Evolutionary conservation across 1,140 invertebrate species (phyloP).

Genomic region (Lordiphosa stackelbergi): DNA sequence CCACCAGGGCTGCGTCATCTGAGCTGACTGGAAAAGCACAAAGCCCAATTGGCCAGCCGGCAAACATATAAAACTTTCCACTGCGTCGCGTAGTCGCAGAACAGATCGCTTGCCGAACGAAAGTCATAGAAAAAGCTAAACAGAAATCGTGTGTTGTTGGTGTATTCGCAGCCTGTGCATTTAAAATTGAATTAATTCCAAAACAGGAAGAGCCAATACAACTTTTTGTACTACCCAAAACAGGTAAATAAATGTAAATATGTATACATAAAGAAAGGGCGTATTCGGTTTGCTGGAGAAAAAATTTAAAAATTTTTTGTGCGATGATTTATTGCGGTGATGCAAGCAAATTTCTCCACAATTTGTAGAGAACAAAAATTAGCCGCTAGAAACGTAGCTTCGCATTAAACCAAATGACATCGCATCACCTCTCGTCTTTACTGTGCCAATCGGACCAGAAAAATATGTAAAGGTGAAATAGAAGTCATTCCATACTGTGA

Average conservation of each 20-base stretch:
- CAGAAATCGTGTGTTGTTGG: constrained; percentile 4
- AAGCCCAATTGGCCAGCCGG: too few species aligned
- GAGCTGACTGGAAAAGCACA: too few species aligned
- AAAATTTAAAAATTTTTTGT: constrained; percentile 15
- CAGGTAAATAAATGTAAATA: constrained; percentile 35
- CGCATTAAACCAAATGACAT: constrained; percentile 8
- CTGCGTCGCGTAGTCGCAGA: constrained; percentile 40
- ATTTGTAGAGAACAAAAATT: constrained; percentile 29
- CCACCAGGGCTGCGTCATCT: too few species aligned
- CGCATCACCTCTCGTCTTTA: background rate
- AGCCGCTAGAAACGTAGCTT: constrained; percentile 5
- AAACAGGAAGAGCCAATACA: constrained; percentile 53
- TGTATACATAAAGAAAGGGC: constrained; percentile 3
- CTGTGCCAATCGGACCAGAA: constrained; percentile 18
- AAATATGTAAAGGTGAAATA: constrained; percentile 73
- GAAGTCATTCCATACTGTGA: constrained; percentile 62
- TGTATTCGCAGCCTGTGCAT: constrained; percentile 60
- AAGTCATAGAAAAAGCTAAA: too few species aligned
- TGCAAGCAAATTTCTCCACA: constrained; percentile 52
- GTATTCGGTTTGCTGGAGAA: constrained; percentile 4
- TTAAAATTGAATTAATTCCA: constrained; percentile 57
- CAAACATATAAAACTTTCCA: background rate
- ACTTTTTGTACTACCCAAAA: constrained; percentile 21
- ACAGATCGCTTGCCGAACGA: too few species aligned
- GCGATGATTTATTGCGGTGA: constrained; percentile 40